Evolutionary conservation across 2,113 vertebrate genomes (phyloP), one percentile per base, ranked within the genome.

Genomic region (Anoura caudifer): DNA sequence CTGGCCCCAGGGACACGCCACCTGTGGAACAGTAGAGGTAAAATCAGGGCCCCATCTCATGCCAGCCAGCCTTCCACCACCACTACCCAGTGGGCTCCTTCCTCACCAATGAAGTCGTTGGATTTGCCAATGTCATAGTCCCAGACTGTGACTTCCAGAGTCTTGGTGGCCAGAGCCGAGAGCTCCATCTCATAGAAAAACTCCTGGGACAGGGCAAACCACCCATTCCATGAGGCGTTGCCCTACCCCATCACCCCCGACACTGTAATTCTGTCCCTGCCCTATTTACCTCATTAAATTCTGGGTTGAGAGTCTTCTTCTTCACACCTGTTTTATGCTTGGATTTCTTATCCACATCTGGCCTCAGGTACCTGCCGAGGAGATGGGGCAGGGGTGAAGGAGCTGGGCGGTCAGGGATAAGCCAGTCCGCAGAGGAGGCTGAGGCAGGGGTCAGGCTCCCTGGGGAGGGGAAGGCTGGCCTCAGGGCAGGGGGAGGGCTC

Each of bases 231-330:
- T 20, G 9, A 87, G 65, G 22, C 17, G 1, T 43, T 38, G 28
- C 19, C 19, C 69, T 20, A n/a, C 13, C 24, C 19, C 0, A 24
- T 13, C 17, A 6, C 5, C 38, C 19, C 26, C 7, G 22, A 9
- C 47, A 9, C 61, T 19, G 26, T 26, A 0, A 2, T 19, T 22
- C 47, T 0, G 22, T n/a, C 41, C 63, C 38, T 33, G 52, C 47
- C 80, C 38, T 6, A 7, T 70, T 89, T 91, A 99, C 99, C 99
- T 99, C 99, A 9, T 99, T 99, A 97, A 99, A 99, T 95, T 99
- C 99, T 0, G 99, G 99, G 96, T 99, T 99, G 52, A 99, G 98
- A 1, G 99, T 99, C 97, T 99, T 99, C 97, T 99, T 99, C 96
- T 99, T 99, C 96, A 99, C 99, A 0, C 98, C 73, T 0, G 99